phyloP scores from a whole-genome alignment of 2,888 invertebrate genomes.

The Cheilosia impressa region DNA sequence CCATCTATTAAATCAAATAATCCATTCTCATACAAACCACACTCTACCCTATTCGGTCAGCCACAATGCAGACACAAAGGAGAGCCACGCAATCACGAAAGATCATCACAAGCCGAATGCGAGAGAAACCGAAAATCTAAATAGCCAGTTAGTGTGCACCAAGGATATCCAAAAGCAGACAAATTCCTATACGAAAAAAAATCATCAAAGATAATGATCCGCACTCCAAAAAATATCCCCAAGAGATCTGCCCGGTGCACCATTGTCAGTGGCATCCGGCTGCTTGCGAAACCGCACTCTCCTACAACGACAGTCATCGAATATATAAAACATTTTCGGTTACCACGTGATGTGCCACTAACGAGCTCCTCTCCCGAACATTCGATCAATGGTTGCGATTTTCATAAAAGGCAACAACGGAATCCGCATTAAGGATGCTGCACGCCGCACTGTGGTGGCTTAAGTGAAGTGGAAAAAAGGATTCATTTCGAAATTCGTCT shows the following conservation, averaged over 20 bases:
- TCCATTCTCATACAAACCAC: not conserved
- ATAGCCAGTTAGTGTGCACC: conserved; percentile 53
- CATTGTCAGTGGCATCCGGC: conserved; percentile 29
- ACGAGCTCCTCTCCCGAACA: conserved; percentile 63
- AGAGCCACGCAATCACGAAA: conserved; percentile 1
- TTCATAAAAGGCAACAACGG: conserved; percentile 73
- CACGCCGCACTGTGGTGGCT: conserved; percentile 38
- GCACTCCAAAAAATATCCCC: conserved; percentile 66
- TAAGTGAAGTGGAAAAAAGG: conserved; percentile 65
- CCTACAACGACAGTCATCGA: conserved; percentile 30
- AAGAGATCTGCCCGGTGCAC: conserved; percentile 12
- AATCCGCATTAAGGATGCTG: conserved; percentile 73
- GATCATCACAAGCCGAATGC: conserved; percentile 24
- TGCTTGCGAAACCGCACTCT: conserved; percentile 6
- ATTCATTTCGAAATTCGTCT: conserved; percentile 73
- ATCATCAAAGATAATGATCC: conserved; percentile 74
- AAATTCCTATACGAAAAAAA: conserved; percentile 29
- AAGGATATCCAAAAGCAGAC: conserved; percentile 50
- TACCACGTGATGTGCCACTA: conserved; percentile 65
- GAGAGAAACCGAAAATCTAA: conserved; percentile 51
- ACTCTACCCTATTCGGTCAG: not conserved
- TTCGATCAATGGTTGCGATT: conserved; percentile 72
- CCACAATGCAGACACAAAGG: not conserved
- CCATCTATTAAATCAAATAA: too few relatives aligned
- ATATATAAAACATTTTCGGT: conserved; percentile 69